Conservation (phyloP, 2,888 invertebrate species). For the Crossocerus cetratus region DNA sequence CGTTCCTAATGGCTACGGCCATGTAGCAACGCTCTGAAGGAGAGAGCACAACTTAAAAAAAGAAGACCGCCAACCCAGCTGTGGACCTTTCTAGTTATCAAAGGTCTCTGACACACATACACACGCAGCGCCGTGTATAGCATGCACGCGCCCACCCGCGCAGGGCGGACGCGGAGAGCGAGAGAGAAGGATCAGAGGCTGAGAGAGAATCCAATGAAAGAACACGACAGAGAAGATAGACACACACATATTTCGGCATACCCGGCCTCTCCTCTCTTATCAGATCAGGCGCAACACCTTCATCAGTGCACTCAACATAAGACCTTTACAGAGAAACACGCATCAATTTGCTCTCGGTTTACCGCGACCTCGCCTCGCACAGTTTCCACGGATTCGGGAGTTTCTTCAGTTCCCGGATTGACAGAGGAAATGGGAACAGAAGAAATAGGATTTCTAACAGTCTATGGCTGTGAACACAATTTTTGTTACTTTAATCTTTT, state of each 20-base stretch:
- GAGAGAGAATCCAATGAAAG: too few relatives aligned
- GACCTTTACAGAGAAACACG: constrained; percentile 63
- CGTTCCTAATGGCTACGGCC: constrained; percentile 30
- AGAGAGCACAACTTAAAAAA: constrained; percentile 47
- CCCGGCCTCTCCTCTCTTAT: constrained; percentile 11
- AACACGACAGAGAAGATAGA: too few relatives aligned
- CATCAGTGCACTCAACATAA: constrained; percentile 46
- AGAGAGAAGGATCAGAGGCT: too few relatives aligned
- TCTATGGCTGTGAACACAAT: too few relatives aligned
- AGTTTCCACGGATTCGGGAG: constrained; percentile 58
- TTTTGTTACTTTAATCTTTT: too few relatives aligned
- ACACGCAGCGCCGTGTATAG: constrained; percentile 38
- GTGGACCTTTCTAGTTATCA: constrained; percentile 76
- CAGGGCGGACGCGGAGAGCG: too few relatives aligned
- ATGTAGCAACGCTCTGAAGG: constrained; percentile 54
- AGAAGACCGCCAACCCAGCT: constrained; percentile 71
- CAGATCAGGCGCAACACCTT: constrained; percentile 34
- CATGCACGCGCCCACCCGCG: too few relatives aligned
- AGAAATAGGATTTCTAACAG: too few relatives aligned
- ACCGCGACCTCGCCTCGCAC: constrained; percentile 59
- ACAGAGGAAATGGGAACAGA: not conserved
- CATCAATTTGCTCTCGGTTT: constrained; percentile 40
- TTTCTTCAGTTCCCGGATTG: constrained; percentile 1
- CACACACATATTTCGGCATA: too few relatives aligned
- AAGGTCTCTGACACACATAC: constrained; percentile 74